A percentile compares a stretch with the other conserved stretches of the same genome.
Conservation (phyloP, 2,797 vertebrate genomes). For the Parauchenoglanis ngamensis region DNA sequence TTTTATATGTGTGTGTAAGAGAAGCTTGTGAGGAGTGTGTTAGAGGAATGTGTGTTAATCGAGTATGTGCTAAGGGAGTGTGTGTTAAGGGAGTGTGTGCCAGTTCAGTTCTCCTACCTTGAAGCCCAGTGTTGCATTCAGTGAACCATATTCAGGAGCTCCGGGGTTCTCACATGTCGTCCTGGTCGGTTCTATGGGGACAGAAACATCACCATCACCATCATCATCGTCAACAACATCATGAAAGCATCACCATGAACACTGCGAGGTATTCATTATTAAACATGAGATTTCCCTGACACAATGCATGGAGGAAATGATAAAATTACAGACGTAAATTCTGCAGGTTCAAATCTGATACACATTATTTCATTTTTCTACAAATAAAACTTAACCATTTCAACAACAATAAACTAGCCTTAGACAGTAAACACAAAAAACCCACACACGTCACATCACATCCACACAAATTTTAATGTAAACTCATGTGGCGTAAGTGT, state of each 20-base stretch:
- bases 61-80: neutral
- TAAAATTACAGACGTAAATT: no score
- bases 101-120: conserved; percentile 76
- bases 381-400: no score
- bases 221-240: neutral
- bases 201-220: conserved; percentile 51
- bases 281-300: neutral
- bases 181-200: conserved; percentile 83
- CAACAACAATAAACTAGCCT: neutral
- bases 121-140: conserved; percentile 93
- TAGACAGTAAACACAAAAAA: neutral
- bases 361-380: neutral
- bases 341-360: neutral
- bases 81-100: neutral
- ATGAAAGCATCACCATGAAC: neutral
- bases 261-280: neutral
- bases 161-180: conserved; percentile 93
- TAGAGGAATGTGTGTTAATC: neutral
- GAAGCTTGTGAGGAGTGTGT: neutral
- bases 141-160: conserved; percentile 87
- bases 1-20: neutral
- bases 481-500: no score
- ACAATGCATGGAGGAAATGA: neutral
- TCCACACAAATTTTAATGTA: no score
- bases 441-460: no score